Percentiles rank a stretch among this genome's conserved stretches.
Evolutionary conservation across 1,140 invertebrate genomes (phyloP).

Genomic region (Orius laevigatus): DNA sequence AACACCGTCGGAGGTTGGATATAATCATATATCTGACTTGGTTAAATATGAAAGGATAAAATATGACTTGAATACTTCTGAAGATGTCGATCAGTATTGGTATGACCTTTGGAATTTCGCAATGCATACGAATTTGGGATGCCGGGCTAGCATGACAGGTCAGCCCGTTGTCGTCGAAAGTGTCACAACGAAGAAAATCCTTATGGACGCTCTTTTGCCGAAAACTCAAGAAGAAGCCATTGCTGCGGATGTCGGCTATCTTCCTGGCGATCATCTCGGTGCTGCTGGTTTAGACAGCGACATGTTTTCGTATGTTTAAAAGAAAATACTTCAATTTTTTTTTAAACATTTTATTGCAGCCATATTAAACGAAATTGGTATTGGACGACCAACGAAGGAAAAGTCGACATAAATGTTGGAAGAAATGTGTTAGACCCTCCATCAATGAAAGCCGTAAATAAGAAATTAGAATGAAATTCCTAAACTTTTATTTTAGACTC

Average conservation of each 20-base stretch:
- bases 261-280: conserved; percentile 55
- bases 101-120: conserved; percentile 48
- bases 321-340: conserved; percentile 1
- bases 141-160: conserved; percentile 23
- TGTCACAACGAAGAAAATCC: conserved; percentile 31
- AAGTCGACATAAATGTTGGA: not conserved
- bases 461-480: too few species aligned
- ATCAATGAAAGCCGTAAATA: conserved; percentile 1
- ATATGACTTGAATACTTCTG: conserved; percentile 37
- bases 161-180: conserved; percentile 35
- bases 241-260: conserved; percentile 33
- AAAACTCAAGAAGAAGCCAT: conserved; percentile 30
- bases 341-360: conserved; percentile 18
- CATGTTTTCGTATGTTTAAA: conserved; percentile 33
- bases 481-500: too few species aligned
- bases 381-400: conserved; percentile 22
- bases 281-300: conserved; percentile 55
- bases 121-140: conserved; percentile 40
- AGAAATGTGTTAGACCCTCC: not conserved
- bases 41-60: conserved; percentile 34
- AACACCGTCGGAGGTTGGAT: conserved; percentile 39
- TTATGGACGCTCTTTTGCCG: conserved; percentile 30
- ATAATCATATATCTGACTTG: conserved; percentile 38
- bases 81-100: conserved; percentile 55
- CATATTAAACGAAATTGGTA: conserved; percentile 55